Evolutionary conservation across 1,140 invertebrate genomes (phyloP).

Genomic region (Melitaea cinxia): DNA sequence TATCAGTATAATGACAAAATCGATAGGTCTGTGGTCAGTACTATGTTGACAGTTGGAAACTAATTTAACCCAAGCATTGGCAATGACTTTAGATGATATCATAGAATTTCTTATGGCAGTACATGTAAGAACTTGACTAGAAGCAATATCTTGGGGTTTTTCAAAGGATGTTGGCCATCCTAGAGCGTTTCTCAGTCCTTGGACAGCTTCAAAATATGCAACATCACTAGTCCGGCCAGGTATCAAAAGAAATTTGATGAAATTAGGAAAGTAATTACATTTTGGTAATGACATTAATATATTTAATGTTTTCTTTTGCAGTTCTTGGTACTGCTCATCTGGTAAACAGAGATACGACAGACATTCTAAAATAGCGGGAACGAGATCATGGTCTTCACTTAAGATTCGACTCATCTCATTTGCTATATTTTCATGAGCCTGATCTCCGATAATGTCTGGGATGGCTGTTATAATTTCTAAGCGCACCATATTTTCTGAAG

Average conservation of each 20-base stretch:
- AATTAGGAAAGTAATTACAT: constrained; percentile 69
- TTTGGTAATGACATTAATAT: constrained; percentile 62
- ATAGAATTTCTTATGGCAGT: constrained; percentile 72
- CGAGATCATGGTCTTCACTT: constrained; percentile 66
- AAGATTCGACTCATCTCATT: constrained; percentile 71
- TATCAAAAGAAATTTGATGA: constrained; percentile 74
- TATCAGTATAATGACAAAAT: constrained; percentile 73
- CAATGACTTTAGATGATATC: constrained; percentile 66
- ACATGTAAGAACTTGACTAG: constrained; percentile 74
- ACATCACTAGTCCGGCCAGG: constrained; percentile 51
- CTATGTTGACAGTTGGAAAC: constrained; percentile 58
- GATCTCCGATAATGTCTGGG: constrained; percentile 75
- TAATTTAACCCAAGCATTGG: constrained; percentile 72
- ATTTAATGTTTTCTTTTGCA: constrained; percentile 70
- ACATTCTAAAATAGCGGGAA: constrained; percentile 75
- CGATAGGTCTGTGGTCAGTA: constrained; percentile 72
- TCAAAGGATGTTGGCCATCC: constrained; percentile 61
- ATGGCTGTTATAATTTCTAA: constrained; percentile 77
- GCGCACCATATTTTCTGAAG: constrained; percentile 63
- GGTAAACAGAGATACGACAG: constrained; percentile 73
- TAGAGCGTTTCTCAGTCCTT: constrained; percentile 65
- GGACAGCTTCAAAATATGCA: constrained; percentile 59
- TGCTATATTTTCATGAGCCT: constrained; percentile 70
- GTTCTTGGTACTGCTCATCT: constrained; percentile 62
- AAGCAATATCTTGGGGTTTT: constrained; percentile 59